These are phyloP conservation scores for Drosophila oshimai DNA, from an alignment of 1,140 invertebrate genomes.

Conservation along the genomic window DNA sequence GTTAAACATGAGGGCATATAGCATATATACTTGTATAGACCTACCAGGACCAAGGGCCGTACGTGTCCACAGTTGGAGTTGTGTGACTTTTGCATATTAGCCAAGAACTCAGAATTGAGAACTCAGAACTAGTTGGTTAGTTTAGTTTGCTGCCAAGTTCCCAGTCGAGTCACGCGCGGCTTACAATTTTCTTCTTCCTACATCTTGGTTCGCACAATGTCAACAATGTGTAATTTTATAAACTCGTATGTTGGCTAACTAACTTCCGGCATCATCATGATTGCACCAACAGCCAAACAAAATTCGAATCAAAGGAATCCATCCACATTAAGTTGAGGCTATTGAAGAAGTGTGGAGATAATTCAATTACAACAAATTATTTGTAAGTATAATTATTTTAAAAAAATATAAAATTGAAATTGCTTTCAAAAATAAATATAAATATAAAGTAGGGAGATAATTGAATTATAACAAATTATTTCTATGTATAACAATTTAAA, in stretches of 20 bases:
- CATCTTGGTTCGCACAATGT: conserved; percentile 28
- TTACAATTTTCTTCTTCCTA: conserved; percentile 17
- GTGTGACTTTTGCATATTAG: conserved; percentile 40
- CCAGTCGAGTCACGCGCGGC: conserved; percentile 32
- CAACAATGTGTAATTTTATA: conserved; percentile 51
- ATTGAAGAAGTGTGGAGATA: not conserved
- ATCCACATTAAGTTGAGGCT: no score
- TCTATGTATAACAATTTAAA: not conserved
- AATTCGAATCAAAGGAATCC: not conserved
- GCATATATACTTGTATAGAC: not conserved
- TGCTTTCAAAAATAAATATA: no score
- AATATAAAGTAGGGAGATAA: no score
- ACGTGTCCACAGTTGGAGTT: conserved; percentile 24
- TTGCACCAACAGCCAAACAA: conserved; percentile 10
- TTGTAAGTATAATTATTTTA: no score
- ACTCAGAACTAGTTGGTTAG: conserved; percentile 13
- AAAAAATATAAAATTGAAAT: no score
- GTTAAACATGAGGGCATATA: conserved; percentile 6
- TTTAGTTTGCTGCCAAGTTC: conserved; percentile 10
- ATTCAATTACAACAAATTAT: not conserved
- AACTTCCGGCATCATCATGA: conserved; percentile 37
- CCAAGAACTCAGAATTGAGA: no score
- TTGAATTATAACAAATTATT: not conserved
- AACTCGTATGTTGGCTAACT: conserved; percentile 41
- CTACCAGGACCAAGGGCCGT: not conserved